phyloP scores from a whole-genome alignment of 2,888 invertebrate species.

The Hemistola chrysoprasaria region DNA sequence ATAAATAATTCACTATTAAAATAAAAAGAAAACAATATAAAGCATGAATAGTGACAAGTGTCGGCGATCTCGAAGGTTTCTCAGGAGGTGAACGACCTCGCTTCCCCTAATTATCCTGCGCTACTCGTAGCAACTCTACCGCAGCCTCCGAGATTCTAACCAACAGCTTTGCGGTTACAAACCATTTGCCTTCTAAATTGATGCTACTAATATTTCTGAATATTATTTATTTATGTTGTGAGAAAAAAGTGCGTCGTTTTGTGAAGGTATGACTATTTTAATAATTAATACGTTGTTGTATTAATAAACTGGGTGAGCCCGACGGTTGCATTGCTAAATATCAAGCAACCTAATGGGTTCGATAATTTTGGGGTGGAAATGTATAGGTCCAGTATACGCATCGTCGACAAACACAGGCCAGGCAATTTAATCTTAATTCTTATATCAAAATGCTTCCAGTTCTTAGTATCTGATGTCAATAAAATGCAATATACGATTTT shows the following conservation, averaged over 20 bases:
- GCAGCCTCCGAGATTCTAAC: conserved; percentile 26
- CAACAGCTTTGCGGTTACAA: conserved; percentile 48
- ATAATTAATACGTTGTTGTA: too few relatives aligned
- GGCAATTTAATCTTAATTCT: too few relatives aligned
- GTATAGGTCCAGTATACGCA: too few relatives aligned
- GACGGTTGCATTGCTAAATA: too few relatives aligned
- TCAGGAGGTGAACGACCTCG: conserved; percentile 55
- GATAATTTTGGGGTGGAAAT: too few relatives aligned
- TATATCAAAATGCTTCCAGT: too few relatives aligned
- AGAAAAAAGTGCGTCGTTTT: conserved; percentile 9
- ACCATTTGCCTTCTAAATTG: conserved; percentile 40
- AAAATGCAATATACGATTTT: too few relatives aligned
- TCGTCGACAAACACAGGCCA: too few relatives aligned
- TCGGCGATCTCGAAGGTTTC: conserved; percentile 47
- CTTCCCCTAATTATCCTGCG: conserved; percentile 62
- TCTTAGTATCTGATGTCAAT: too few relatives aligned
- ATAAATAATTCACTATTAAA: not conserved
- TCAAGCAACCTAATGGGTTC: too few relatives aligned
- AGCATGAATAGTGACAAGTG: conserved; percentile 41
- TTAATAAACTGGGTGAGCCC: too few relatives aligned
- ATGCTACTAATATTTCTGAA: conserved; percentile 15
- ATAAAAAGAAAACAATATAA: conserved; percentile 26
- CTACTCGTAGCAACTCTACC: conserved; percentile 32
- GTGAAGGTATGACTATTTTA: too few relatives aligned
- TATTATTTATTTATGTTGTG: conserved; percentile 15